These are phyloP conservation scores for Folsomia candida DNA, from an alignment of 2,888 invertebrate species.

Conservation along the genomic window DNA sequence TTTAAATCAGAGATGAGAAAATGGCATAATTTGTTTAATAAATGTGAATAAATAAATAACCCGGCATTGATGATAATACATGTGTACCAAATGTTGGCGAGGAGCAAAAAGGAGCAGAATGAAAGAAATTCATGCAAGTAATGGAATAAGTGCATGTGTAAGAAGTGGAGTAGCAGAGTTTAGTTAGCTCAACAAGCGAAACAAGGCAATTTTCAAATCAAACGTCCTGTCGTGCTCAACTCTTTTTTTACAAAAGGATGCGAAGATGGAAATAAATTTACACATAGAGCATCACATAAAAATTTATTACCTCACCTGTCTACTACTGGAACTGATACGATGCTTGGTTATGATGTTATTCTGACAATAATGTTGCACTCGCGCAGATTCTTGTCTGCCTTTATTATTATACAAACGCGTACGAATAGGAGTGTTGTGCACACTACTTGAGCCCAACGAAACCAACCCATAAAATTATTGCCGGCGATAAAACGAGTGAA, in stretches of 20 bases:
- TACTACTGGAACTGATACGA: constrained; percentile 43
- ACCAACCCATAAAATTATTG: constrained; percentile 6
- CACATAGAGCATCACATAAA: constrained; percentile 46
- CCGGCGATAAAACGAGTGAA: not conserved
- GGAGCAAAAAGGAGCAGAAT: no score
- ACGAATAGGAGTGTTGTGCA: not conserved
- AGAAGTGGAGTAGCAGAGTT: not conserved
- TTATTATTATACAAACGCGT: not conserved
- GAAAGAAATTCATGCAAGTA: no score
- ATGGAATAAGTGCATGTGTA: not conserved
- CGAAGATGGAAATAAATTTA: constrained; percentile 23
- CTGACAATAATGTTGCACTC: constrained; percentile 10
- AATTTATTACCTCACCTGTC: constrained; percentile 49
- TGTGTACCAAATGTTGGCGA: not conserved
- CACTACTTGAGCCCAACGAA: not conserved
- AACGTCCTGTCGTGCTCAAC: constrained; percentile 14
- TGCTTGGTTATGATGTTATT: constrained; percentile 12
- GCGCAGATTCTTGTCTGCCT: constrained; percentile 1
- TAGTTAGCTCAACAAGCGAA: constrained; percentile 1
- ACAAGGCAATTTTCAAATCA: constrained; percentile 19
- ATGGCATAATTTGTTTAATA: not conserved
- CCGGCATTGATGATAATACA: not conserved
- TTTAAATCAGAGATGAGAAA: not conserved
- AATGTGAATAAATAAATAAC: not conserved
- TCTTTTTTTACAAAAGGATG: constrained; percentile 17